Evolutionary conservation across 2,888 invertebrate species (phyloP), one percentile per base, ranked within the genome.

Genomic region (Trichopoda pennipes): DNA sequence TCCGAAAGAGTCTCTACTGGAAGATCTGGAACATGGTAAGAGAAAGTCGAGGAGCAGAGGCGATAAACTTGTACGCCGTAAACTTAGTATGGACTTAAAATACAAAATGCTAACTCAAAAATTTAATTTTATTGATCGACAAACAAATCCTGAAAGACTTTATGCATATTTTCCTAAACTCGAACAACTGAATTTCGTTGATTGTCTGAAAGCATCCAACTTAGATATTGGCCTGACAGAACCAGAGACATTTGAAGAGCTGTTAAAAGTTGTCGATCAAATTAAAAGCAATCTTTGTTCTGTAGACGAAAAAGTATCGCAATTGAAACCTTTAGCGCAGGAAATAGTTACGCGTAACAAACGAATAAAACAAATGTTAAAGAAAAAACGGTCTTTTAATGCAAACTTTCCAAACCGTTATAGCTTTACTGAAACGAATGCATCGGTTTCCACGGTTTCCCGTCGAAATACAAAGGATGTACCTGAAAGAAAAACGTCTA

Each of bases 101-200:
- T 0, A 14, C 49, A 58, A 16, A 1, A 12, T 42, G 12, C 16
- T 49, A 0, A 47, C 16, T 9, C 8, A 19, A n/a, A 23, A 49
- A n/a, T 88, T 8, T 78, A 85, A 10, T 87, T 64, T 64, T 35
- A 55, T 6, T 10, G 72, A 86, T 0, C 38, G 58, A 0, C 90
- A 90, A 79, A 35, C 77, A 0, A 84, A 82, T 42, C 86, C 90
- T 0, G 90, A 90, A 73, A 85, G 90, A 4, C 2, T 90, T 0
- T 90, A 84, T 84, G 88, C 89, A 0, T 14, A 81, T 0, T 90
- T 28, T 87, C 55, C 51, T 28, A 1, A 56, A 49, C 66, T 21
- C n/a, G 47, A 42, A 1, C 49, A 14, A 1, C 7, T 75, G 0
- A 17, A n/a, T 14, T 19, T 75, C 38, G 2, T 42, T n/a, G n/a